Evolutionary conservation across 2,888 invertebrate genomes (phyloP), one percentile per base, ranked within the genome.

Genomic region (Hirtodrosophila duncani): DNA sequence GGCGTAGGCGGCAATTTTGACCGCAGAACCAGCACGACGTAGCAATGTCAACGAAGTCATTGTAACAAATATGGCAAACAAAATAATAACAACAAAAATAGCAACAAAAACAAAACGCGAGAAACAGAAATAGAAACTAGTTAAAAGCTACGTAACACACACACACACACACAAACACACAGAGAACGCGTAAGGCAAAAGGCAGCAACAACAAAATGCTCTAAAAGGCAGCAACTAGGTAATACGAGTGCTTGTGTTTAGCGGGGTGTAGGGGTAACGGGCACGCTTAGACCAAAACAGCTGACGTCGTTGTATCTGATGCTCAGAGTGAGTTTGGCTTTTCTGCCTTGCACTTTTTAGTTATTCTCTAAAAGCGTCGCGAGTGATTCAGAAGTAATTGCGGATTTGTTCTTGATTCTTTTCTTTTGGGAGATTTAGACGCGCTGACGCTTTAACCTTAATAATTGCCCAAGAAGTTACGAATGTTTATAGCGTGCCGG

Each of bases 301-400:
- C 72, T 72, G 72, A 72, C 55, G 74, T 49, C 30, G 56, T 17
- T 27, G 39, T 36, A 33, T 36, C 33, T 30, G 53, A 39, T 45
- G 57, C 21, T 48, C 45, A 34, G 16, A 57, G 65, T 33, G 51
- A 60, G 59, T 37, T 55, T 49, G 52, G 50, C 33, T 44, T 55
- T 68, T 50, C 53, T 36, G 49, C 53, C 79, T 72, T 79, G 81
- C 74, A 81, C 59, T 81, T 75, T 75, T 81, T 70, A 67, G 64
- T 79, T 81, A 60, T 58, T 59, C 59, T 60, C 59, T 59, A 60
- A 43, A 58, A 23, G 62, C 46, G 65, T 58, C 43, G 50, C 59
- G 45, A 48, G 56, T 59, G 77, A 70, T 50, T 70, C 59, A 63
- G 59, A 74, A 72, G 78, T n/a, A n/a, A n/a, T n/a, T n/a, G n/a